These are phyloP conservation scores for Urocynchramus pylzowi DNA, from an alignment of 2,113 vertebrate species.

Conservation along the genomic window DNA sequence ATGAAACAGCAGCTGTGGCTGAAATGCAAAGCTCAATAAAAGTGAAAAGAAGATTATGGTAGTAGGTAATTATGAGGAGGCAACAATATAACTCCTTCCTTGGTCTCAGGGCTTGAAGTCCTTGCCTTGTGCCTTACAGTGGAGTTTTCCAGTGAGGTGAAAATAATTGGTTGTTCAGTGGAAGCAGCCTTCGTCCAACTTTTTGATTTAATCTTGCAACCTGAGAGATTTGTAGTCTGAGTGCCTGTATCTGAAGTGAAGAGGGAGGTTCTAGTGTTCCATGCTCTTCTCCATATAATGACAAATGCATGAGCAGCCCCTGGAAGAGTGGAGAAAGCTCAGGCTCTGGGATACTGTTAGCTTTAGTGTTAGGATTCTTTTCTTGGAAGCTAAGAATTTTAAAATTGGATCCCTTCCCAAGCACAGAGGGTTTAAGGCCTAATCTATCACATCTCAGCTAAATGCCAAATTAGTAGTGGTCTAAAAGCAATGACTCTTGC, in stretches of 20 bases:
- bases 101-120: background rate
- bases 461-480: background rate
- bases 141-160: background rate
- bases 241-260: no score
- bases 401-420: background rate
- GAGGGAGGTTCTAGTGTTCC: background rate
- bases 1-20: background rate
- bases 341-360: background rate
- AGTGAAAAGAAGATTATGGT: background rate
- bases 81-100: background rate
- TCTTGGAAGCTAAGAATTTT: background rate
- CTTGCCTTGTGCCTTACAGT: accelerated
- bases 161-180: background rate
- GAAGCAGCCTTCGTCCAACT: background rate
- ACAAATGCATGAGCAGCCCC: background rate
- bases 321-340: background rate
- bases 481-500: background rate
- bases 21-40: background rate
- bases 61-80: background rate
- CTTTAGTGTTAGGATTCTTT: background rate
- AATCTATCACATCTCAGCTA: background rate
- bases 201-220: background rate
- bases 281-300: background rate
- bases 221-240: background rate
- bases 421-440: background rate